Evolutionary conservation across 2,113 vertebrate species (phyloP), one percentile per base, ranked within the genome.

Genomic region (Sylvia atricapilla): DNA sequence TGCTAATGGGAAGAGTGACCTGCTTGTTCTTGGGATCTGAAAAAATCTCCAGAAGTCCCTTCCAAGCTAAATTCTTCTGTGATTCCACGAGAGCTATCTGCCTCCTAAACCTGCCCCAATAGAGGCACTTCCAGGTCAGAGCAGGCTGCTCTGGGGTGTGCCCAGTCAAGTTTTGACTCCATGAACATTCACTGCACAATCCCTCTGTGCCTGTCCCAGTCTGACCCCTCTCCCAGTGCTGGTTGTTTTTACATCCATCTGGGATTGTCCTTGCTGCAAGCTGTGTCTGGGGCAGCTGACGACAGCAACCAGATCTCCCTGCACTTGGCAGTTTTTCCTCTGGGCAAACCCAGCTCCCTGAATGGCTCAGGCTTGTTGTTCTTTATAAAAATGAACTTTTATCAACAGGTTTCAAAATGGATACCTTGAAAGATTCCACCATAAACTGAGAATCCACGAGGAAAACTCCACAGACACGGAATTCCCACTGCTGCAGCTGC

Each of bases 401-500:
- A 30, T 37, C 37, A 49, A 62, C 21, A 62, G 5, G 52, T 75
- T 87, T 78, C 19, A 75, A 94, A 94, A 78, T 0, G 1, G 31
- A 16, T 98, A 99, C 99, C 99, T 99, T 99, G 78, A 99, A 99
- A 22, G 99, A 99, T 94, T 99, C 99, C 95, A 99, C 99, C 99
- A 99, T 99, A 81, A 99, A 99, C 91, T 99, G 99, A 23, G 99
- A 99, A 97, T 99, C 99, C 9, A 99, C 99, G 16, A 99, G 98
- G 87, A 99, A 99, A 82, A 99, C 98, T 3, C 99, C 99, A 75
- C 99, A 99, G 94, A 99, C 98, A 2, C 98, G 98, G 95, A 99
- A 99, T 93, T 99, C 99, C 99, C 99, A 99, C 95, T 99, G 99
- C 94, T 99, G 99, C 15, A 99, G 98, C 97, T 99, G 99, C 46